Evolutionary conservation across 2,888 invertebrate species (phyloP), one percentile per base, ranked within the genome.

Genomic region (Synanthedon vespiformis): DNA sequence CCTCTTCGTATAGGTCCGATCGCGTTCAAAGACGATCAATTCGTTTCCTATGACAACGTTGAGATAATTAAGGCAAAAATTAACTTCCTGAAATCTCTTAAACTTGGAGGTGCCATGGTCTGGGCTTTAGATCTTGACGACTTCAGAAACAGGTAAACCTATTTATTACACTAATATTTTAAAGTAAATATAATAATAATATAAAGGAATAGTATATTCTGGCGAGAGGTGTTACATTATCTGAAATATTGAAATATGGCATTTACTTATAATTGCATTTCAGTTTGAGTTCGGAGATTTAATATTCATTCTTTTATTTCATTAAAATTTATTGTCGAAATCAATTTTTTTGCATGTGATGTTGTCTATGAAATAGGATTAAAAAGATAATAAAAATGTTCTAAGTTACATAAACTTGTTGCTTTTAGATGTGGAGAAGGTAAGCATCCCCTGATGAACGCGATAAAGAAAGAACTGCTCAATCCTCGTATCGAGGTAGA

Each of bases 121-220:
- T 96, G 96, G 96, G 95, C 96, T 0, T 80, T 96, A 40, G 96
- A 96, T 83, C 89, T 96, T 60, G 96, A 96, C 62, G 96, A 96
- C 76, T 96, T 95, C 70, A 91, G 89, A 57, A 92, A 93, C 68
- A 89, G 86, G 87, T 87, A 22, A 22, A 22, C 22, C 4, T 22
- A 22, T 22, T 22, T 22, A 22, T 22, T 4, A 4, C 2, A 22
- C 1, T 22, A 22, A 22, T 22, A 22, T 22, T 22, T 5, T 22
- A 22, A 22, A 1, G 1, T 22, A 22, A 22, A 22, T 22, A 2
- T 16, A 2, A 4, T 22, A 22, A 5, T 22, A 22, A 22, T 22
- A 4, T 22, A 22, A 22, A 22, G 5, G 22, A 22, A 22, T 5
- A 22, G 22, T 5, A 22, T 22, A 22, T 4, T 5, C 22, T 4